These are phyloP conservation scores for Sphenodon punctatus DNA, from an alignment of 2,797 vertebrate genomes.

Conservation along the genomic window DNA sequence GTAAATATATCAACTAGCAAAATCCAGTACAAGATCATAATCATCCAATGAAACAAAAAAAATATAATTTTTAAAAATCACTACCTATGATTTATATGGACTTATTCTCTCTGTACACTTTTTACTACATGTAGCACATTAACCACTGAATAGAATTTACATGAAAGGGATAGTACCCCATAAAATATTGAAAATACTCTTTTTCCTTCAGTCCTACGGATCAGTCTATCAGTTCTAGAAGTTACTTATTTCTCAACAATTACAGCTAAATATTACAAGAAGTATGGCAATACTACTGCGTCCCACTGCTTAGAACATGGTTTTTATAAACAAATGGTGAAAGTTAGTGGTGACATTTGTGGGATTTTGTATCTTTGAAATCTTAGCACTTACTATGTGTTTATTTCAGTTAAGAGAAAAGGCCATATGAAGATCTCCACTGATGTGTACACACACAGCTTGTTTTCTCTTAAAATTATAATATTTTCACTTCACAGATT, in stretches of 20 bases:
- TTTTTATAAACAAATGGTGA: neutral
- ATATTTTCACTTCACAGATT: neutral
- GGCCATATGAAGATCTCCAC: neutral
- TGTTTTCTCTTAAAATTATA: neutral
- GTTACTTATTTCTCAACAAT: neutral
- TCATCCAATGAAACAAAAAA: neutral
- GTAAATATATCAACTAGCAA: neutral
- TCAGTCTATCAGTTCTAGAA: neutral
- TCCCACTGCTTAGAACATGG: neutral
- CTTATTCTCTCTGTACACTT: neutral
- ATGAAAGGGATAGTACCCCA: neutral
- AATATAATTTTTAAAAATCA: neutral
- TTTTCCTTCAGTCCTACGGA: no score
- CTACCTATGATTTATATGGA: neutral
- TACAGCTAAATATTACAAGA: neutral
- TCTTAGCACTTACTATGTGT: neutral
- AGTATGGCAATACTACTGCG: no score
- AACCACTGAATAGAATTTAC: neutral
- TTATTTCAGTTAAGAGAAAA: neutral
- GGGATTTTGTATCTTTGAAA: neutral
- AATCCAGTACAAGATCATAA: neutral
- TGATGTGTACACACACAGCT: neutral
- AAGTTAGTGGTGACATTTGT: neutral
- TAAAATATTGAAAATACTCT: neutral
- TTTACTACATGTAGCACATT: neutral